These are phyloP conservation scores for Phylloscopus trochiloides DNA, from an alignment of 2,113 vertebrate genomes.

Conservation along the genomic window DNA sequence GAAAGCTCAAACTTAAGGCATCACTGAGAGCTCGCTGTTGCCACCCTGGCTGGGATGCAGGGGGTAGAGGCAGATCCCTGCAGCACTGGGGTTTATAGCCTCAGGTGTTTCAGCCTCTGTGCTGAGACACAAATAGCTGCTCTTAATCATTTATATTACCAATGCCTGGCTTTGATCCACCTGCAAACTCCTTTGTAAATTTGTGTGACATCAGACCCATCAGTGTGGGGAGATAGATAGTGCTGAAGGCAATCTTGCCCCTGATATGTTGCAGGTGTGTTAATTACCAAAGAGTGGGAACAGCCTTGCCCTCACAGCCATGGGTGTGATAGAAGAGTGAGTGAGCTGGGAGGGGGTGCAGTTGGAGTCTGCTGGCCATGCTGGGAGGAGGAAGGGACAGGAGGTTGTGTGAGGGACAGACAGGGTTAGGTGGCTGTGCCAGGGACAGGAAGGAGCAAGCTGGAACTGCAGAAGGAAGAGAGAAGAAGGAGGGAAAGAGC, in stretches of 20 bases:
- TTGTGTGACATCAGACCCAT: background rate
- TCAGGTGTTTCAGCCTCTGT: background rate
- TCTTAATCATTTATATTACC: background rate
- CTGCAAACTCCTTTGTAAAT: background rate
- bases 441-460: background rate
- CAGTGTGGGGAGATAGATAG: background rate
- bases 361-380: background rate
- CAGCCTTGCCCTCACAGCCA: background rate
- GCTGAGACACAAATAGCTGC: background rate
- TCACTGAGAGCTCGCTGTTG: background rate
- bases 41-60: background rate
- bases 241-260: background rate
- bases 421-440: background rate
- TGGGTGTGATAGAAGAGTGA: background rate
- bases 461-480: background rate
- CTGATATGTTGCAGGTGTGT: background rate
- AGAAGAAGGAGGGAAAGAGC: background rate
- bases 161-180: background rate
- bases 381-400: background rate
- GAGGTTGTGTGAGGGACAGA: no score
- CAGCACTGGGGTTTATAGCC: background rate
- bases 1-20: background rate
- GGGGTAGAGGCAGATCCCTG: background rate
- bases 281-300: background rate
- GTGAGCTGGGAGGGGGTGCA: background rate